phyloP scores from a whole-genome alignment of 2,797 vertebrate genomes.

The Cirrhinus molitorella region DNA sequence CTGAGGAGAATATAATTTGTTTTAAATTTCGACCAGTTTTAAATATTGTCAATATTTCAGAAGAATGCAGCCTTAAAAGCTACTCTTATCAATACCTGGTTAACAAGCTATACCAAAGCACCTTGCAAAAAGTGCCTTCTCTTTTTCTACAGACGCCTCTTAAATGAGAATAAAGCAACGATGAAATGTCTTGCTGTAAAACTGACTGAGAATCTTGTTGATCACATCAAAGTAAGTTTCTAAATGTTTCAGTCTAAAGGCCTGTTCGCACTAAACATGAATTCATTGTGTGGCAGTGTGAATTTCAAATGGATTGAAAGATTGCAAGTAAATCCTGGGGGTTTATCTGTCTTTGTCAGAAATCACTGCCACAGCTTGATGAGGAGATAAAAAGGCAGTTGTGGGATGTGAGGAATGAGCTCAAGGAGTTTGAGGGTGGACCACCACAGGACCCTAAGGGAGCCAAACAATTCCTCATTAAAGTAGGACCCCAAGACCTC shows the following conservation, averaged over 20 bases:
- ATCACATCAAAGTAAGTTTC: constrained; percentile 77
- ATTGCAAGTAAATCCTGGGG: neutral
- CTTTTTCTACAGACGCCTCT: constrained; percentile 66
- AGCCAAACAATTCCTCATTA: constrained; percentile 30
- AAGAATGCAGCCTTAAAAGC: too few relatives aligned
- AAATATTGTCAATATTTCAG: too few relatives aligned
- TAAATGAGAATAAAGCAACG: constrained; percentile 74
- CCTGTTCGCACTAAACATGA: neutral
- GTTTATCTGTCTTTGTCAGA: constrained; percentile 25
- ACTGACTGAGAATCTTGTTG: constrained; percentile 78
- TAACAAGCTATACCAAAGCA: too few relatives aligned
- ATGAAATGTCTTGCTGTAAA: constrained; percentile 74
- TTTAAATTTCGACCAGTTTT: too few relatives aligned
- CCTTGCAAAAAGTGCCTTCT: neutral
- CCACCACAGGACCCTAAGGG: constrained; percentile 39
- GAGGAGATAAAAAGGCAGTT: constrained; percentile 38
- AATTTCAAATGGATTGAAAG: neutral
- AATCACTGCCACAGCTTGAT: constrained; percentile 45
- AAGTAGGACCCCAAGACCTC: neutral
- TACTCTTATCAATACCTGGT: too few relatives aligned
- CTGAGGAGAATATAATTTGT: neutral
- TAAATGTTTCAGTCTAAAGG: neutral
- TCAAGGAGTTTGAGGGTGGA: constrained; percentile 40
- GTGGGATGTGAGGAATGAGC: constrained; percentile 26
- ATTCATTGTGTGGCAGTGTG: too few relatives aligned